Base-by-base conservation (phyloP, 2,797 vertebrate genomes). In the Spinibarbus caldwelli region DNA sequence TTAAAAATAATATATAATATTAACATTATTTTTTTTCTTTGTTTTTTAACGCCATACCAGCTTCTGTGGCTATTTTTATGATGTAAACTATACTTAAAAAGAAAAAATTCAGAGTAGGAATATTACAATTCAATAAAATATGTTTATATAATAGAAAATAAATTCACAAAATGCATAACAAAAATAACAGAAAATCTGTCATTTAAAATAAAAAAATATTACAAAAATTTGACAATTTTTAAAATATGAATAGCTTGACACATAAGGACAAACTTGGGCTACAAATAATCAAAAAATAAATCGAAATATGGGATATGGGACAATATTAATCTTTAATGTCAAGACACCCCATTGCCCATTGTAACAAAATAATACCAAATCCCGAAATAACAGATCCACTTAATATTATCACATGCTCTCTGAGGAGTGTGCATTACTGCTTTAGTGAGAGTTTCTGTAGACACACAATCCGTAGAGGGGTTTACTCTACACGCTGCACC, bases 301-400 rank as follows among this genome's bases (percentile, higher is more conserved):
- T 34, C 31, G 2, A 38, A 29, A 41, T 12, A 31, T 71, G 68
- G 43, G 59, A 59, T 57, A 52, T 76, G 12, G 64, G 54, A 84
- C 59, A 88, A 86, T 67, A 34, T 59, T 19, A 26, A 71, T 38
- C 62, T 67, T 73, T 67, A 89, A 72, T 76, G 91, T 12, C 67
- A 89, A 90, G 85, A 87, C 83, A 86, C 76, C 85, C 88, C 77
- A 85, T 62, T 88, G 72, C 3, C 29, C 1, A 31, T 64, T 64
- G 10, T 64, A 84, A 86, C 82, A 57, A 52, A 85, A 73, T 81
- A 62, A 70, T 21, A 85, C 80, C 76, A 89, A 86, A 89, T 49
- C 86, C 78, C 80, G 70, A 70, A 88, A 92, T 83, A 89, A 92
- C 3, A 29, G 66, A 88, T 71, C 45, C 57, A 79, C 84, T 87